Evolutionary conservation across 2,113 vertebrate genomes (phyloP), one percentile per base, ranked within the genome.

Genomic region (Lasiurus cinereus): DNA sequence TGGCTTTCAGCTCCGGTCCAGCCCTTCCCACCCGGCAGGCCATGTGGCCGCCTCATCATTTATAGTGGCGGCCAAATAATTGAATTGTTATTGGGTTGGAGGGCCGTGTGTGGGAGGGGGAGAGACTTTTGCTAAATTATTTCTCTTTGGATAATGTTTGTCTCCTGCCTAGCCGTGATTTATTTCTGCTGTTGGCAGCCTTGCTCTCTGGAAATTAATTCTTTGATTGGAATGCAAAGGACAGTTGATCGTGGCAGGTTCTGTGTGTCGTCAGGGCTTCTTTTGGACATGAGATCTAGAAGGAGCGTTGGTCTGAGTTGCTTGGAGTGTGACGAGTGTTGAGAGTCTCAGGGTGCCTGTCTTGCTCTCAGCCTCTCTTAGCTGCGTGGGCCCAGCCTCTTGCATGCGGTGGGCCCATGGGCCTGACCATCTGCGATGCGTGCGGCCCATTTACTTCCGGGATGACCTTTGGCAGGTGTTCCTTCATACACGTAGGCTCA

Each of bases 121-220:
- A 16, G 80, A 52, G 43, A 72, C 4, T 97, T 98, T 97, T 95
- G 96, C 96, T 97, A 95, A 97, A 98, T 97, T 97, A 95, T 97
- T 98, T 97, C 96, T 89, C 97, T 98, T 97, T 93, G 95, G 97
- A 91, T 97, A 96, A 96, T 83, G 93, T 33, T 97, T 94, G 66
- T 97, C 80, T 92, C 93, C 93, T 83, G 91, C 66, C 76, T 33
- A 2, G 91, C 69, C 73, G 83, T 97, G 95, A 98, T 97, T 98
- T 97, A 96, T 97, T 96, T 92, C 94, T 86, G 85, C 72, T 66
- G 91, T 39, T 95, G 94, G 91, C 72, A 79, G 93, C 73, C 95
- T 95, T 87, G 94, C 80, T 88, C 77, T 96, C 96, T 96, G 94
- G 88, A 97, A 96, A 96, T 96, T 74, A 97, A 95, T 96, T 97